These are phyloP conservation scores for Drosophila incognita DNA, from an alignment of 2,888 invertebrate species.

Conservation along the genomic window DNA sequence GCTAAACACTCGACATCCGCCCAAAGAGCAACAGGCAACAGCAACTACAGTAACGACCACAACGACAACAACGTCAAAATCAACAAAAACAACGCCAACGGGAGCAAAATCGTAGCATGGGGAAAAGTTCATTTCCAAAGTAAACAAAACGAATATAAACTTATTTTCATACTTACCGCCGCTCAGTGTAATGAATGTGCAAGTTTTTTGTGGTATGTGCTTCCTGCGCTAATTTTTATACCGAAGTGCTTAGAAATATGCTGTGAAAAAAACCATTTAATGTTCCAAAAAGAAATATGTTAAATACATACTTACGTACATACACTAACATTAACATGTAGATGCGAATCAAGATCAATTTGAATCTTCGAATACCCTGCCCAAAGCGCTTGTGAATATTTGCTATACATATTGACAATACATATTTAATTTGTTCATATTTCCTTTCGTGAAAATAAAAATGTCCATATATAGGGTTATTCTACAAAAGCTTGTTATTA, in stretches of 20 bases:
- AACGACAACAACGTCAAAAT: slow-evolving; percentile 12
- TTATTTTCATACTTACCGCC: slow-evolving; percentile 72
- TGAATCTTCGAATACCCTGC: not conserved
- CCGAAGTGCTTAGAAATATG: slow-evolving; percentile 50
- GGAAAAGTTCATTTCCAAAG: slow-evolving; percentile 76
- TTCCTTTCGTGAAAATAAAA: not conserved
- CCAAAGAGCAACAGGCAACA: slow-evolving; percentile 36
- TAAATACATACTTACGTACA: not conserved
- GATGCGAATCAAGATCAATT: not conserved
- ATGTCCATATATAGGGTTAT: not conserved
- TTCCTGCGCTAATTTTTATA: slow-evolving; percentile 70
- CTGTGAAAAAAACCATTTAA: slow-evolving; percentile 48
- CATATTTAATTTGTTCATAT: not conserved
- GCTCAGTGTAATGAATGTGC: slow-evolving; percentile 73
- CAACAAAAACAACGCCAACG: slow-evolving; percentile 28
- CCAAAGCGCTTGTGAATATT: not conserved
- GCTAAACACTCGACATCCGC: slow-evolving; percentile 80
- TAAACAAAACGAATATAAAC: slow-evolving; percentile 74
- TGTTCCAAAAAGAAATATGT: slow-evolving; percentile 20
- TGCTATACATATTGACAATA: not conserved
- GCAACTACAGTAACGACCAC: slow-evolving; percentile 30
- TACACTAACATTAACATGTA: not conserved
- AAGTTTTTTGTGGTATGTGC: slow-evolving; percentile 71
- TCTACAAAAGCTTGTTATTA: not conserved
- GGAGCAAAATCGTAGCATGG: slow-evolving; percentile 44